Percentiles rank a stretch among this genome's conserved stretches.
Evolutionary conservation across 2,888 invertebrate genomes (phyloP).

Genomic region (Pocota personata): DNA sequence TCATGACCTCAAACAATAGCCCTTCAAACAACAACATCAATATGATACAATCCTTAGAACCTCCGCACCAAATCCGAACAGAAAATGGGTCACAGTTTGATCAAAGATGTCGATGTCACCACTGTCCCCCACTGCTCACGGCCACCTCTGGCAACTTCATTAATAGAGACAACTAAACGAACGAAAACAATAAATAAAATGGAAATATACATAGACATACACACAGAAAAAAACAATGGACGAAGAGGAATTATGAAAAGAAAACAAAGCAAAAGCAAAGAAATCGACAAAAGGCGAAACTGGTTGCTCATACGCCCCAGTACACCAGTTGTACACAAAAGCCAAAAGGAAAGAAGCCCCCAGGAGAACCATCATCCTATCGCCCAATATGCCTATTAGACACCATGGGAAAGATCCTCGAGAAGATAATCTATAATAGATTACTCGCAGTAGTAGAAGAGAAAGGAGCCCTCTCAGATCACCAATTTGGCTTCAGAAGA

Average conservation of each 20-base stretch:
- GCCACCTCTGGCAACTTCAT: constrained; percentile 47
- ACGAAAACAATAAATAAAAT: constrained; percentile 69
- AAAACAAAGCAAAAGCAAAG: constrained; percentile 48
- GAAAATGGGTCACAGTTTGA: constrained; percentile 58
- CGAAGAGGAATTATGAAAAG: constrained; percentile 44
- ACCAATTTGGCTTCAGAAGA: too few relatives aligned
- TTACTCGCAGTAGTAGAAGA: too few relatives aligned
- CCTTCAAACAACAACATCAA: neutral
- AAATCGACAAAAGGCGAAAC: constrained; percentile 47
- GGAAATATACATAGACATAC: constrained; percentile 24
- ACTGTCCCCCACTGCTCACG: neutral
- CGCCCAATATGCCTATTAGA: too few relatives aligned
- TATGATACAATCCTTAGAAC: constrained; percentile 28
- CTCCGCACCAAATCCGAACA: constrained; percentile 8
- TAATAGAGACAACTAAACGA: constrained; percentile 56
- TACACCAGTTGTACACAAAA: constrained; percentile 58
- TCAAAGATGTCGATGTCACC: constrained; percentile 65
- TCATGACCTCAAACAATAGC: constrained; percentile 47
- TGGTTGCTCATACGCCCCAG: constrained; percentile 63
- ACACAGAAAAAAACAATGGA: constrained; percentile 33
- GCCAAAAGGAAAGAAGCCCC: too few relatives aligned
- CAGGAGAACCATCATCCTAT: too few relatives aligned
- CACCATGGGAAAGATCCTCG: too few relatives aligned
- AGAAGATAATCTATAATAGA: too few relatives aligned
- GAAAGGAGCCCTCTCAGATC: too few relatives aligned